phyloP scores from a whole-genome alignment of 1,140 invertebrate genomes.

The Eriosoma lanigerum region DNA sequence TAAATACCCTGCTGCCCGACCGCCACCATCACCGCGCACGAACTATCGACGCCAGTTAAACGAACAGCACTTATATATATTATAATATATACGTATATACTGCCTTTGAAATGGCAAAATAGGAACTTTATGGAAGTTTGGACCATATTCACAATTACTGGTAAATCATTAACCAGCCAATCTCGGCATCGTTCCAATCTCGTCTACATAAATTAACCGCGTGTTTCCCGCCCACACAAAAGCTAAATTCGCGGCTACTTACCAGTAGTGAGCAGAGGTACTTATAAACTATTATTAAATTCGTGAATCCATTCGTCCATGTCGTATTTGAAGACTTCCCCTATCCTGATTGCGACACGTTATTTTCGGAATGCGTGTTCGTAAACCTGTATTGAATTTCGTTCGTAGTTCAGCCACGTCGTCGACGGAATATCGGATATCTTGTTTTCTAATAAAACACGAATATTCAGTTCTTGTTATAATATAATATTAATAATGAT shows the following conservation, averaged over 20 bases:
- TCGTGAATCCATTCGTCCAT: too few relatives aligned
- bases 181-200: constrained; percentile 25
- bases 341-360: too few relatives aligned
- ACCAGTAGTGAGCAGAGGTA: not conserved
- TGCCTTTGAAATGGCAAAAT: not conserved
- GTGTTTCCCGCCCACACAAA: not conserved
- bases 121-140: not conserved
- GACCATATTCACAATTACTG: constrained; percentile 1
- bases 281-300: not conserved
- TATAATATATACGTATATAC: not conserved
- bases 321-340: too few relatives aligned
- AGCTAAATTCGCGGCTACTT: not conserved
- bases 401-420: not conserved
- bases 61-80: not conserved
- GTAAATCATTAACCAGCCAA: constrained; percentile 6
- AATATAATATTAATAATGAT: too few relatives aligned
- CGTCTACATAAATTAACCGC: constrained; percentile 8
- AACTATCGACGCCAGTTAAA: too few relatives aligned
- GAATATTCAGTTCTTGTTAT: too few relatives aligned
- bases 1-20: too few relatives aligned
- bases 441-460: too few relatives aligned
- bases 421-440: not conserved
- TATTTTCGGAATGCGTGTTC: not conserved
- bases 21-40: too few relatives aligned
- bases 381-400: not conserved